phyloP scores from a whole-genome alignment of 2,797 vertebrate genomes.

The Lagorchestes hirsutus region DNA sequence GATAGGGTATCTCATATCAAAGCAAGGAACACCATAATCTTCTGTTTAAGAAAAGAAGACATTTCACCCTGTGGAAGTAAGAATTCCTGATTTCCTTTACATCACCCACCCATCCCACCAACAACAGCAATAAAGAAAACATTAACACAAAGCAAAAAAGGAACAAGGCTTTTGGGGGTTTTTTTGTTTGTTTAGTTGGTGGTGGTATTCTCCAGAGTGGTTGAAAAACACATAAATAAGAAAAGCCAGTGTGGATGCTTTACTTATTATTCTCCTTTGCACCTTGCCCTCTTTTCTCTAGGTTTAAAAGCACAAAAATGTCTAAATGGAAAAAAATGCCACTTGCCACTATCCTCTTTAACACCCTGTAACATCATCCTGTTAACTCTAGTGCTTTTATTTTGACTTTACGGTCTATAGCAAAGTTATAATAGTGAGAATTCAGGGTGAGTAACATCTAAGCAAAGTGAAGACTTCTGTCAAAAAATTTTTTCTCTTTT shows the following conservation, averaged over 20 bases:
- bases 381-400: constrained; percentile 29
- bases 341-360: neutral
- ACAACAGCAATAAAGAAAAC: constrained; percentile 12
- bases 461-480: neutral
- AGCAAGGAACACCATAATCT: constrained; percentile 10
- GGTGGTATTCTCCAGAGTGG: neutral
- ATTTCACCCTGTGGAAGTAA: neutral
- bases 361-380: constrained; percentile 47
- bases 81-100: constrained; percentile 13
- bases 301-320: constrained; percentile 42
- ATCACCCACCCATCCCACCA: neutral
- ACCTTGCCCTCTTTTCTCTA: neutral
- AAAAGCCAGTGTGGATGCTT: constrained; percentile 13
- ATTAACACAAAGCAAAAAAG: constrained; percentile 23
- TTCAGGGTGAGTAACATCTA: neutral
- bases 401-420: constrained; percentile 44
- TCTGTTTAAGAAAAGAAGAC: neutral
- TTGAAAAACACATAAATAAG: neutral
- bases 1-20: neutral
- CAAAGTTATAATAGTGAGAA: constrained; percentile 50
- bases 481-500: neutral
- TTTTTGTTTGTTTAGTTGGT: neutral
- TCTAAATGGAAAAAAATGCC: constrained; percentile 50
- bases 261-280: neutral
- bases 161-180: neutral